Conservation (phyloP, 2,797 vertebrate genomes). For the Triplophysa yarkandensis region DNA sequence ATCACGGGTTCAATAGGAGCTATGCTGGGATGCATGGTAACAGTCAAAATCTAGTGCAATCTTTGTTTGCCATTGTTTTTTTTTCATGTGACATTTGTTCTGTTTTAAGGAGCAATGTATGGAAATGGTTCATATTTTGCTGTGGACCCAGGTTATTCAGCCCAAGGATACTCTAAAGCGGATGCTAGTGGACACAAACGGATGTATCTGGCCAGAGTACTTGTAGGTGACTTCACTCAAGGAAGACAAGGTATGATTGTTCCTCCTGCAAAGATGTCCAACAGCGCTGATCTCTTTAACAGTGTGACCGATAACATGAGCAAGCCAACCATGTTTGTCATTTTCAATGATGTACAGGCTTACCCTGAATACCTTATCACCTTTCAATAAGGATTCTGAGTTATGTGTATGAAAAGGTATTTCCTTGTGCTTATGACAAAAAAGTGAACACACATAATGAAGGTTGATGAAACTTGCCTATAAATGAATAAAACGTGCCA, state of each 20-base stretch:
- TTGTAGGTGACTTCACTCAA: constrained; percentile 67
- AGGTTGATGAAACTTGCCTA: background rate
- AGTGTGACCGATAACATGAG: constrained; percentile 56
- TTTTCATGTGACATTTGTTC: background rate
- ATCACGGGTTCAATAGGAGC: constrained; percentile 73
- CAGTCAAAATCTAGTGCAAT: background rate
- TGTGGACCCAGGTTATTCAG: constrained; percentile 64
- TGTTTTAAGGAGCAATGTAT: constrained; percentile 52
- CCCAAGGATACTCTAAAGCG: constrained; percentile 44
- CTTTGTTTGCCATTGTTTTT: background rate
- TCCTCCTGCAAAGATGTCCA: constrained; percentile 59
- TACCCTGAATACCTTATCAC: constrained; percentile 77
- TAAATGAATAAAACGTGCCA: background rate
- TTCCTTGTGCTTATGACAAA: background rate
- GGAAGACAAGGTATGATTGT: constrained; percentile 41
- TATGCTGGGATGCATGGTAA: constrained; percentile 71
- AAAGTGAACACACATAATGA: background rate
- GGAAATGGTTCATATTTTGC: constrained; percentile 76
- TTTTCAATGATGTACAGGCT: constrained; percentile 71
- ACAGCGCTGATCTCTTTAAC: constrained; percentile 65
- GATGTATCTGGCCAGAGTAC: constrained; percentile 71
- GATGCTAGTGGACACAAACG: constrained; percentile 42
- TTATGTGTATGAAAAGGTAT: background rate
- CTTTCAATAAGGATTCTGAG: constrained; percentile 53
- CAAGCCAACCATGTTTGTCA: constrained; percentile 66